Conservation (phyloP, 2,113 vertebrate species). For the Beaufortia kweichowensis region DNA sequence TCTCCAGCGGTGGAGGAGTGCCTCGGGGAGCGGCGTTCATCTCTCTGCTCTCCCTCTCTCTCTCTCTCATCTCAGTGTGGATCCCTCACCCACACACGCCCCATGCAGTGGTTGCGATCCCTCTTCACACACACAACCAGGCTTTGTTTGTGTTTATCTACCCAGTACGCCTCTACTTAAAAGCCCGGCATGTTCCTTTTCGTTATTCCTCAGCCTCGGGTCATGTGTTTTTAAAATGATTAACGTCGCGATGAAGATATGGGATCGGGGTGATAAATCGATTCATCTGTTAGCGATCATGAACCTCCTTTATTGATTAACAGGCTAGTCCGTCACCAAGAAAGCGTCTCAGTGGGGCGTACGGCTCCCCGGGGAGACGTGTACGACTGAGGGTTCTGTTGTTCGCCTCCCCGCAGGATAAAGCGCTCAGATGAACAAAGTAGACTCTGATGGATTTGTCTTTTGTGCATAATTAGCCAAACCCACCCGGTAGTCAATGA, state of each 20-base stretch:
- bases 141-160: conserved; percentile 41
- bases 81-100: conserved; percentile 50
- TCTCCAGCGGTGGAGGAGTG: conserved; percentile 54
- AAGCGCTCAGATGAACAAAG: conserved; percentile 62
- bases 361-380: conserved; percentile 42
- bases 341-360: conserved; percentile 41
- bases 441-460: conserved; percentile 65
- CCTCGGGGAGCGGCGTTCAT: conserved; percentile 52
- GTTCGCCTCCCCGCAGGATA: conserved; percentile 60
- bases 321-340: conserved; percentile 63
- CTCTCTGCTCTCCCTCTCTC: conserved; percentile 40
- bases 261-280: conserved; percentile 62
- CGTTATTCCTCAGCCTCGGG: conserved; percentile 6
- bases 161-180: conserved; percentile 3
- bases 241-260: conserved; percentile 61
- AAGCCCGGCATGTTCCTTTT: not conserved
- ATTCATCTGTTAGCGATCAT: conserved; percentile 65
- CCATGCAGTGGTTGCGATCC: conserved; percentile 18
- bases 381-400: conserved; percentile 53
- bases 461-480: conserved; percentile 68
- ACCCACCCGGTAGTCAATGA: conserved; percentile 65
- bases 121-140: conserved; percentile 30
- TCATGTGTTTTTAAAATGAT: conserved; percentile 53
- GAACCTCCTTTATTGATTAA: conserved; percentile 63
- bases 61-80: conserved; percentile 48